Conservation (phyloP, 2,113 vertebrate genomes). For the Petaurus breviceps region DNA sequence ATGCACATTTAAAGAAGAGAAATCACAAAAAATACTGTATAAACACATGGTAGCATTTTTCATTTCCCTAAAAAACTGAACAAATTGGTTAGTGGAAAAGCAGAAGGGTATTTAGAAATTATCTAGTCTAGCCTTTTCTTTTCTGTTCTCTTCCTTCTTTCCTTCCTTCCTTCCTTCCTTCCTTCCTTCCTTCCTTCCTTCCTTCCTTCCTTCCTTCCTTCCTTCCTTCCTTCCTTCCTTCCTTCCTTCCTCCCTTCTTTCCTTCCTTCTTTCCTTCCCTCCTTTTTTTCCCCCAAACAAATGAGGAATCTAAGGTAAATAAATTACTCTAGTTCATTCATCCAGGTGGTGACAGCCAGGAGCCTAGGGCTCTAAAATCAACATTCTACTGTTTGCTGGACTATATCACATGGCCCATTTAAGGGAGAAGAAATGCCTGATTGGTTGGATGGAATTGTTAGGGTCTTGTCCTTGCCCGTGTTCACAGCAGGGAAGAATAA, state of each 20-base stretch:
- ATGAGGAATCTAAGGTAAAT: neutral
- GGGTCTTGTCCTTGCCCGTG: neutral
- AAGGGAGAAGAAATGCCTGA: neutral
- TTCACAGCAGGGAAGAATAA: neutral
- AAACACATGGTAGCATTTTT: neutral
- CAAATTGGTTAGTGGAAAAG: neutral
- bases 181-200: neutral
- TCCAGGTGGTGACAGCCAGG: neutral
- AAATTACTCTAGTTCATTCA: neutral
- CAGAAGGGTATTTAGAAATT: neutral
- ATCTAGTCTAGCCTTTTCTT: neutral
- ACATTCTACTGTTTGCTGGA: neutral
- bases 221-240: neutral
- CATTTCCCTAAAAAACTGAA: neutral
- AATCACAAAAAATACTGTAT: neutral
- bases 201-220: too few relatives aligned
- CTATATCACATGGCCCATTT: neutral
- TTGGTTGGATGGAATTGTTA: neutral
- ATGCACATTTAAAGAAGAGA: neutral
- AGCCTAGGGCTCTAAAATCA: neutral
- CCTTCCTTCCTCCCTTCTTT: neutral
- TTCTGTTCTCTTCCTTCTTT: neutral
- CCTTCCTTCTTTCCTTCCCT: neutral
- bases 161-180: neutral
- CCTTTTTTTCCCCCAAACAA: neutral